Percentiles rank a stretch among this genome's conserved stretches.
phyloP scores from a whole-genome alignment of 2,113 vertebrate genomes.

The Reinhardtius hippoglossoides region DNA sequence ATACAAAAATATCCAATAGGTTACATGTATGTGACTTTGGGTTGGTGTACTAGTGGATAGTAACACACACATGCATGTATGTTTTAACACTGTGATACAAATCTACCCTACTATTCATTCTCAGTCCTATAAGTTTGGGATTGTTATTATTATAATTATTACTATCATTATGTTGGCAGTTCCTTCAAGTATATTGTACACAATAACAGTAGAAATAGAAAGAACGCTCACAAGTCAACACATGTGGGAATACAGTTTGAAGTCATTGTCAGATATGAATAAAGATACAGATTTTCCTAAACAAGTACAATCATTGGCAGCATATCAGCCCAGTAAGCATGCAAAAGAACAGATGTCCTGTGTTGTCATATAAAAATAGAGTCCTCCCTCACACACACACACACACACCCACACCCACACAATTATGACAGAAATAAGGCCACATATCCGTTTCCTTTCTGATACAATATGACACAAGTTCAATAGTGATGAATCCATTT shows the following conservation, averaged over 20 bases:
- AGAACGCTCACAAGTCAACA: conserved; percentile 44
- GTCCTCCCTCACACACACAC: conserved; percentile 49
- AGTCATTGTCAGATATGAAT: conserved; percentile 33
- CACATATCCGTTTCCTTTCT: conserved; percentile 66
- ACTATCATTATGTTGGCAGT: conserved; percentile 44
- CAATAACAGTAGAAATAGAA: conserved; percentile 41
- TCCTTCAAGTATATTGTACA: conserved; percentile 36
- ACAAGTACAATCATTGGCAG: conserved; percentile 57
- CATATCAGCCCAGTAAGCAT: conserved; percentile 53
- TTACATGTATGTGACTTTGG: conserved; percentile 39
- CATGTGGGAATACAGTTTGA: conserved; percentile 43
- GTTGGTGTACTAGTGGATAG: conserved; percentile 22
- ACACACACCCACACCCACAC: not conserved
- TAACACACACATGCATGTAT: conserved; percentile 53
- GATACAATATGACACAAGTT: conserved; percentile 36
- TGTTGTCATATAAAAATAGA: conserved; percentile 71
- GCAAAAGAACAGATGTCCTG: conserved; percentile 53
- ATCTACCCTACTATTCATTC: conserved; percentile 46
- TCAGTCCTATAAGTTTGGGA: conserved; percentile 26
- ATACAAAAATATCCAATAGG: conserved; percentile 57
- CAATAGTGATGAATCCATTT: not conserved
- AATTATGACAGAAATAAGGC: conserved; percentile 72
- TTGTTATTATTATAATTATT: conserved; percentile 27
- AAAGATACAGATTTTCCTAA: conserved; percentile 27
- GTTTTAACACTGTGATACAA: conserved; percentile 29